Conservation (phyloP, 2,113 vertebrate species). For the Pseudopodoces humilis region DNA sequence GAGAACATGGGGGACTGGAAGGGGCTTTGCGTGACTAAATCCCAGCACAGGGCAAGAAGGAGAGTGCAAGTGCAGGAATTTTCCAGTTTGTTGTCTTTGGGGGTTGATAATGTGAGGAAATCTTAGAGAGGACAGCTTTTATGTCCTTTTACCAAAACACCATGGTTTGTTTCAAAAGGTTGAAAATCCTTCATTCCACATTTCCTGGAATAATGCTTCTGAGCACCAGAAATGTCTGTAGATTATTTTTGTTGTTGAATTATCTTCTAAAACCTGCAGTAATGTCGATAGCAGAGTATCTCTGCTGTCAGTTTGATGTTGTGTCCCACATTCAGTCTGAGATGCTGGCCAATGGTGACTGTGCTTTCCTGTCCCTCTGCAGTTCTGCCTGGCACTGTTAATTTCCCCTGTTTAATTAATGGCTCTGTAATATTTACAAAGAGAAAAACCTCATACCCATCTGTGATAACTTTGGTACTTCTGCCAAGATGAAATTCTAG, state of each 20-base stretch:
- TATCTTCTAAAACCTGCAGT: background rate
- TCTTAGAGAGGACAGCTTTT: background rate
- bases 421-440: background rate
- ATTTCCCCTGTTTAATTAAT: constrained; percentile 25
- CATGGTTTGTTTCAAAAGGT: background rate
- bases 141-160: background rate
- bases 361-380: background rate
- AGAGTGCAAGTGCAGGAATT: background rate
- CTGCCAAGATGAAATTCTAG: constrained; percentile 6
- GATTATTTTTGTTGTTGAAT: background rate
- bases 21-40: background rate
- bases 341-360: background rate
- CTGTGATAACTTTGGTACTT: background rate
- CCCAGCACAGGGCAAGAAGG: background rate
- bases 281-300: background rate
- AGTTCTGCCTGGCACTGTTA: background rate
- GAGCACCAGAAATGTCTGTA: background rate
- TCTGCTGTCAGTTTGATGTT: background rate
- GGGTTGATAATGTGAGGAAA: background rate
- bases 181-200: background rate
- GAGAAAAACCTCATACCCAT: constrained; percentile 11
- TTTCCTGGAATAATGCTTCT: background rate
- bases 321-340: background rate
- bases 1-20: background rate
- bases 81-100: background rate